These are phyloP conservation scores for Lophura nycthemera DNA, from an alignment of 2,113 vertebrate genomes.

Conservation along the genomic window DNA sequence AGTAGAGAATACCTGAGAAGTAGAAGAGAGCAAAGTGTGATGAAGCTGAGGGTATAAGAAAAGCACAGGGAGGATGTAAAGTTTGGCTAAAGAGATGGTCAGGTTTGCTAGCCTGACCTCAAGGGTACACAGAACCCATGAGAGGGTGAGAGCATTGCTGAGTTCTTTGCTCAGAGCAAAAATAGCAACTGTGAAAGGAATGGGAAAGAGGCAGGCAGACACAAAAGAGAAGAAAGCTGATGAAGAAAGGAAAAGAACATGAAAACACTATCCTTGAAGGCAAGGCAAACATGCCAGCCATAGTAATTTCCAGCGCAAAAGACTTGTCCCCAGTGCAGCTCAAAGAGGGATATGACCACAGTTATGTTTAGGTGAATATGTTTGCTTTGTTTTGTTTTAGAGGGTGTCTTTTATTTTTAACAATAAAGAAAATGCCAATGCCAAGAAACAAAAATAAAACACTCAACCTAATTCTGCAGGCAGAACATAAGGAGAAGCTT, in stretches of 20 bases:
- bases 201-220: neutral
- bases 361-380: neutral
- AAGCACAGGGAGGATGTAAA: neutral
- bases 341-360: neutral
- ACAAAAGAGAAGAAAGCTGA: constrained; percentile 49
- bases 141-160: constrained; percentile 11
- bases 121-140: neutral
- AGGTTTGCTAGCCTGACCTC: constrained; percentile 16
- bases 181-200: constrained; percentile 26
- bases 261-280: constrained; percentile 45
- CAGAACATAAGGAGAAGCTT: neutral
- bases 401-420: neutral
- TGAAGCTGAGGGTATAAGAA: neutral
- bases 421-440: neutral
- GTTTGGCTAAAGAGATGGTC: neutral
- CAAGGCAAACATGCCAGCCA: constrained; percentile 21
- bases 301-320: constrained; percentile 39
- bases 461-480: neutral
- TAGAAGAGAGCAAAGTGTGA: neutral
- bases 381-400: neutral
- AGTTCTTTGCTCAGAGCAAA: constrained; percentile 49
- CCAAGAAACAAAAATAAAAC: neutral
- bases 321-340: neutral
- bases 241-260: constrained; percentile 47
- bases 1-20: rapidly evolving